phyloP scores from a whole-genome alignment of 2,113 vertebrate genomes.

The Callipepla squamata region DNA sequence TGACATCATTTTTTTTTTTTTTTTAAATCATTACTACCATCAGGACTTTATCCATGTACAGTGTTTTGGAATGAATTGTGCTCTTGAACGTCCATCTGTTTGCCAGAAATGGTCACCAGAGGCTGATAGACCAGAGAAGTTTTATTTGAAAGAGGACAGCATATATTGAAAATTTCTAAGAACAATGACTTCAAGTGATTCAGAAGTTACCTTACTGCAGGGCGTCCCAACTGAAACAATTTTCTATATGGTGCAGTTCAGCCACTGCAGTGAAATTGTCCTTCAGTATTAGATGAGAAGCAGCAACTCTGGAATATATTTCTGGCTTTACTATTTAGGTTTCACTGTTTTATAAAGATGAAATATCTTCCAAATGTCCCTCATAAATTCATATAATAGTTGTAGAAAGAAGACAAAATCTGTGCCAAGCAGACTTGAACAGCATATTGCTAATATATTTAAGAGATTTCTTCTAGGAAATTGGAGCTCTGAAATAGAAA shows the following conservation, averaged over 20 bases:
- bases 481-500: slow-evolving; percentile 18
- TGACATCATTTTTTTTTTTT: background rate
- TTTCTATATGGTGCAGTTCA: background rate
- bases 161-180: background rate
- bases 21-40: background rate
- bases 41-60: background rate
- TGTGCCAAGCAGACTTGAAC: slow-evolving; percentile 20
- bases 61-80: background rate
- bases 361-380: background rate
- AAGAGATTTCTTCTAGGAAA: background rate
- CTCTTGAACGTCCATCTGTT: background rate
- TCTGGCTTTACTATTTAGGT: background rate
- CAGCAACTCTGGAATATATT: background rate
- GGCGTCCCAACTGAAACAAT: background rate
- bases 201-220: fast-evolving
- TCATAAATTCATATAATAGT: background rate
- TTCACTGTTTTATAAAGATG: background rate
- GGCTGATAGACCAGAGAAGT: background rate
- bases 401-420: background rate
- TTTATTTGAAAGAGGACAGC: background rate
- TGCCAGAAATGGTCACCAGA: background rate
- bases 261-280: background rate
- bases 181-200: background rate
- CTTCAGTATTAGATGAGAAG: background rate
- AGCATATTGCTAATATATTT: background rate